A percentile compares a stretch with the other conserved stretches of the same genome.
phyloP scores from a whole-genome alignment of 2,888 invertebrate genomes.

The Entomobrya proxima region DNA sequence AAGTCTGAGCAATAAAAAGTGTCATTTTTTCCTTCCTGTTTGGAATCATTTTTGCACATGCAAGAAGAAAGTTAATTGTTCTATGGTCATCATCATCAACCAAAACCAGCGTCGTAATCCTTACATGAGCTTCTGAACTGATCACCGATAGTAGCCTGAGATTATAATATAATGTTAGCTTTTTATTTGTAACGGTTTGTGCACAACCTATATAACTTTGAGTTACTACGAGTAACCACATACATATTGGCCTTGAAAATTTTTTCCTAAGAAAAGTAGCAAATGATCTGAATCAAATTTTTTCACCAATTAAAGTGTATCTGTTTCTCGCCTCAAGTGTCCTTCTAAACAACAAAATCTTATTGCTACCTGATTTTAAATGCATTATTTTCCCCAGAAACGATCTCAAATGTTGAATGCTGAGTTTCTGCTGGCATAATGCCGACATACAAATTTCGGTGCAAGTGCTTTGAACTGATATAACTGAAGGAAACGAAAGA shows the following conservation, averaged over 20 bases:
- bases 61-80: neutral
- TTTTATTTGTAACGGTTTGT: neutral
- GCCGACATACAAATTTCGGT: no score
- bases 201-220: neutral
- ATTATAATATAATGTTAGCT: no score
- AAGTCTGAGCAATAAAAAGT: neutral
- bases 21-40: neutral
- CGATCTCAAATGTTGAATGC: neutral
- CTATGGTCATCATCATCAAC: neutral
- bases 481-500: no score
- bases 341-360: neutral
- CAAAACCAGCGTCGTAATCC: neutral
- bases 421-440: no score
- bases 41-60: neutral
- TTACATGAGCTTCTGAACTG: neutral
- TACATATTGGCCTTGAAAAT: slow-evolving; percentile 28
- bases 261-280: neutral
- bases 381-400: neutral
- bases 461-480: no score
- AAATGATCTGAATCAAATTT: neutral
- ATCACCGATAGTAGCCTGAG: slow-evolving; percentile 8
- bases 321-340: slow-evolving; percentile 38
- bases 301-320: neutral
- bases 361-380: neutral
- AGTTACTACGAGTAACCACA: neutral